Evolutionary conservation across 2,888 invertebrate species (phyloP).

Genomic region (Trisateles emortualis): DNA sequence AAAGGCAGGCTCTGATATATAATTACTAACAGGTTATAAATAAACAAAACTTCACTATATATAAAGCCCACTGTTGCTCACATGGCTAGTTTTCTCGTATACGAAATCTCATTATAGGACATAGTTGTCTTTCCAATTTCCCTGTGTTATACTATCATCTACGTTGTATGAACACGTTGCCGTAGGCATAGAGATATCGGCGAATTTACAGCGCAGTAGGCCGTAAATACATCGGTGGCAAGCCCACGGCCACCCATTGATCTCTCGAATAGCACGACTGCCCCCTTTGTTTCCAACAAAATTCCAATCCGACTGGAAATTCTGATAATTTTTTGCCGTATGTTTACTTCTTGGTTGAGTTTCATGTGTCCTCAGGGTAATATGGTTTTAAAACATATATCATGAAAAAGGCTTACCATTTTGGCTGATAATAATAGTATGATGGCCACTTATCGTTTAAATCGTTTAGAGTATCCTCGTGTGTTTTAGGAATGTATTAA

Average conservation of each 20-base stretch:
- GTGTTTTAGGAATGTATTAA: too few relatives aligned
- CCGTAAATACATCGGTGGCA: slow-evolving; percentile 64
- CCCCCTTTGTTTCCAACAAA: slow-evolving; percentile 46
- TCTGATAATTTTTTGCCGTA: slow-evolving; percentile 33
- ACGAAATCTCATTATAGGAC: neutral
- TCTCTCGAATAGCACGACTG: slow-evolving; percentile 47
- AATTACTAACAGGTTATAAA: too few relatives aligned
- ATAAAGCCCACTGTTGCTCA: too few relatives aligned
- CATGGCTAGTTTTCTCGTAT: too few relatives aligned
- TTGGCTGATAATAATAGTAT: too few relatives aligned
- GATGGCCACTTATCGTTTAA: too few relatives aligned
- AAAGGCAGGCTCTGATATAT: too few relatives aligned
- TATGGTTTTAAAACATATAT: neutral
- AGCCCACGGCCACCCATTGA: slow-evolving; percentile 67
- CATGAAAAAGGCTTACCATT: too few relatives aligned
- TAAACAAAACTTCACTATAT: too few relatives aligned
- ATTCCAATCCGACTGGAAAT: slow-evolving; percentile 44
- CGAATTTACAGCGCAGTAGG: slow-evolving; percentile 77
- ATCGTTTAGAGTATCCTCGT: too few relatives aligned
- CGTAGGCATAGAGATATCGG: slow-evolving; percentile 68
- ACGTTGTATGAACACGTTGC: slow-evolving; percentile 25
- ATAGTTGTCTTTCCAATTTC: slow-evolving; percentile 1
- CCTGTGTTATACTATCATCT: slow-evolving; percentile 4
- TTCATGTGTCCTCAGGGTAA: slow-evolving; percentile 13
- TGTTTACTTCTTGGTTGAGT: slow-evolving; percentile 24